These are phyloP conservation scores for Dunckerocampus dactyliophorus DNA, from an alignment of 2,113 vertebrate genomes.

Conservation along the genomic window DNA sequence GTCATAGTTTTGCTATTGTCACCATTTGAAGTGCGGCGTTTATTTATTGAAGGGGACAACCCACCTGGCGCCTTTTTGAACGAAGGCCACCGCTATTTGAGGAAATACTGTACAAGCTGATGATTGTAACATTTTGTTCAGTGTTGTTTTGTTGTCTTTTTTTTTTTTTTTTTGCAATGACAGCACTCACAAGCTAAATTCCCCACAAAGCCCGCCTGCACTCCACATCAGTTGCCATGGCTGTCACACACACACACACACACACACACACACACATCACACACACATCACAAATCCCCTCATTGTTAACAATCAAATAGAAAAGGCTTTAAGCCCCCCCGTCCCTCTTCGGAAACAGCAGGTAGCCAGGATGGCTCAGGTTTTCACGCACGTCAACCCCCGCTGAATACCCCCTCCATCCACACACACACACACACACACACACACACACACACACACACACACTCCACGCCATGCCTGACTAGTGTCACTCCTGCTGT, in stretches of 20 bases:
- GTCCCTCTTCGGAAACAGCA: constrained; percentile 65
- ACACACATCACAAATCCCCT: constrained; percentile 58
- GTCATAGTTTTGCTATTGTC: too few species aligned
- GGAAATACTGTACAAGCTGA: too few species aligned
- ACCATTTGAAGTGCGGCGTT: too few species aligned
- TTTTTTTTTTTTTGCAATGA: not conserved
- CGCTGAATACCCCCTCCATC: not conserved
- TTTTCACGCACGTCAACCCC: constrained; percentile 36
- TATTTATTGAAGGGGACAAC: too few species aligned
- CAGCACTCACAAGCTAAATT: constrained; percentile 13
- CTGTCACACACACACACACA: constrained; percentile 33
- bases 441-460: too few species aligned
- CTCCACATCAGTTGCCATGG: constrained; percentile 61
- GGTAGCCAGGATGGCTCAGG: constrained; percentile 64
- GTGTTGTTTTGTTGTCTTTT: not conserved
- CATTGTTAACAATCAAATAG: constrained; percentile 63
- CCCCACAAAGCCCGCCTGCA: constrained; percentile 27
- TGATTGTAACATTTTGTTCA: not conserved
- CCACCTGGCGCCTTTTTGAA: too few species aligned
- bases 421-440: too few species aligned
- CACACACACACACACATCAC: constrained; percentile 19
- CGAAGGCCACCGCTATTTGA: too few species aligned
- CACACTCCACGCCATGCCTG: constrained; percentile 9
- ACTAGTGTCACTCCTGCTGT: constrained; percentile 52
- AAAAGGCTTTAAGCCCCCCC: constrained; percentile 42